Evolutionary conservation across 2,113 vertebrate genomes (phyloP).

Genomic region (Panurus biarmicus): DNA sequence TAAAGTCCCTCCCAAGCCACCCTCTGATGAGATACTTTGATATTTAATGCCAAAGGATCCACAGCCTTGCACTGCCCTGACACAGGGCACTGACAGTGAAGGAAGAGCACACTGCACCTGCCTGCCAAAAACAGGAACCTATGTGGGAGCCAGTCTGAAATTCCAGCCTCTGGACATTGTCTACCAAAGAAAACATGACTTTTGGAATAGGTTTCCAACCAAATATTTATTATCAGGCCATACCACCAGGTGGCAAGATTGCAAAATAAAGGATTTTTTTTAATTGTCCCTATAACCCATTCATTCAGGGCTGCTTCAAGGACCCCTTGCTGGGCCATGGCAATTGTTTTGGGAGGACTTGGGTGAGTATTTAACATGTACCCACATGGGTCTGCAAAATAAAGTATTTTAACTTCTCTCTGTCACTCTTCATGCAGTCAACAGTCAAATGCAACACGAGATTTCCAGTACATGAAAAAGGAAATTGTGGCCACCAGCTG

Average conservation of each 20-base stretch:
- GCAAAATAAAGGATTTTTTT: not conserved
- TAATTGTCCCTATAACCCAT: not conserved
- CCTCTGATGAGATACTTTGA: not conserved
- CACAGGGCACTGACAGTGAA: not conserved
- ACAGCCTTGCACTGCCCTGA: not conserved
- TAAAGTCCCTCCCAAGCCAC: not conserved
- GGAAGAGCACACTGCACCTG: not conserved
- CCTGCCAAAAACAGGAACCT: not conserved
- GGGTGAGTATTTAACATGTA: not conserved
- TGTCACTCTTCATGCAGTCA: not conserved
- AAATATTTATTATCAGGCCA: not conserved
- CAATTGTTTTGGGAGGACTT: not conserved
- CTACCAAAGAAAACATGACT: not conserved
- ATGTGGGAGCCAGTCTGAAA: not conserved
- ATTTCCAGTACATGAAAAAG: not conserved
- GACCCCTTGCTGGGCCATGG: not conserved
- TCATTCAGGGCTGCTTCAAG: not conserved
- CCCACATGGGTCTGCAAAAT: not conserved
- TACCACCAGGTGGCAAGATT: slow-evolving; percentile 65
- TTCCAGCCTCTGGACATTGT: not conserved
- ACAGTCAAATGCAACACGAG: not conserved
- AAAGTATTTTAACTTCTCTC: not conserved
- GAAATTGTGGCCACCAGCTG: not conserved
- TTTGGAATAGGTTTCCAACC: not conserved
- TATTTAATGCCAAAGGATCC: not conserved